phyloP scores from a whole-genome alignment of 2,113 vertebrate species.

The Tyrannus savana region DNA sequence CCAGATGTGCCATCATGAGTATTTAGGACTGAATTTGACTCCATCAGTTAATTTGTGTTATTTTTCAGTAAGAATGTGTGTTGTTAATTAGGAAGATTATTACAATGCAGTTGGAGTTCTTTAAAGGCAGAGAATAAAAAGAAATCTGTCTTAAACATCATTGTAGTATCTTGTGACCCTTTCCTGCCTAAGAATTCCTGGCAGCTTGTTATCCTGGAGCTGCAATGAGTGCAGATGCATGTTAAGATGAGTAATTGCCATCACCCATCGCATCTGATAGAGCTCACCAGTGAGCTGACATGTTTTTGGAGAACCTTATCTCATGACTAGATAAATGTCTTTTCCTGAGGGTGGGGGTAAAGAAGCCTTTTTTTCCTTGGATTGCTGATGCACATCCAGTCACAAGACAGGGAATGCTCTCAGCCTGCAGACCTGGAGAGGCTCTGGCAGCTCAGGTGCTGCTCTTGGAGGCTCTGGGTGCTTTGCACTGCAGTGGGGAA shows the following conservation, averaged over 20 bases:
- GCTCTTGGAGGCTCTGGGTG: neutral
- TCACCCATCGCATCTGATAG: neutral
- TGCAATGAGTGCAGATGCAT: neutral
- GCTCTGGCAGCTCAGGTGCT: neutral
- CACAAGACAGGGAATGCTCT: neutral
- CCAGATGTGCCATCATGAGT: neutral
- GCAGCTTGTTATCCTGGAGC: neutral
- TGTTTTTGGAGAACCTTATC: neutral
- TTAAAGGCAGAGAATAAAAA: neutral
- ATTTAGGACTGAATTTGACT: neutral
- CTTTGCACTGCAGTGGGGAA: neutral
- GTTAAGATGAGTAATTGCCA: neutral
- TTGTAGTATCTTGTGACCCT: neutral
- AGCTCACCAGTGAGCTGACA: neutral
- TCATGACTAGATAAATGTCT: fast-evolving
- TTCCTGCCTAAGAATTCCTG: neutral
- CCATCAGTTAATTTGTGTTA: neutral
- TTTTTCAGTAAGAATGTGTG: neutral
- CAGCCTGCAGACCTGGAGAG: neutral
- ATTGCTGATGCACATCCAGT: neutral
- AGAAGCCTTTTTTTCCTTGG: neutral
- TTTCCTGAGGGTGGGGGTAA: neutral
- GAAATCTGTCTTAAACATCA: neutral
- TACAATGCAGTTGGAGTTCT: neutral
- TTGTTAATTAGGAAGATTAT: neutral